Conservation (phyloP, 2,797 vertebrate species). For the Notoglanidium macrostoma region DNA sequence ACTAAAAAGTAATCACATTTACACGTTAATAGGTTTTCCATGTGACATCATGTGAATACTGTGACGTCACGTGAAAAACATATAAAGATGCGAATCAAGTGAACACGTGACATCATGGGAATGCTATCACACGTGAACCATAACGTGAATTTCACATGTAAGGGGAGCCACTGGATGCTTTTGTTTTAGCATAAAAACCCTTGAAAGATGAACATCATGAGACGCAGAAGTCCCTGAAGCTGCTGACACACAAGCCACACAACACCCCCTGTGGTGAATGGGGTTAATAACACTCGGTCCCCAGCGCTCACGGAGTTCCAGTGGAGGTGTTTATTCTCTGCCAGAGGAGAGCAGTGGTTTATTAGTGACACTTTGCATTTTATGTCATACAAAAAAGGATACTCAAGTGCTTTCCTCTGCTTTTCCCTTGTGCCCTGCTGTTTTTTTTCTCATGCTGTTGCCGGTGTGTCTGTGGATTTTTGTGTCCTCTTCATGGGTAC, state of each 20-base stretch:
- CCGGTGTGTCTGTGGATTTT: constrained; percentile 5
- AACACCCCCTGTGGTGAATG: neutral
- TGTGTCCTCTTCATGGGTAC: constrained; percentile 58
- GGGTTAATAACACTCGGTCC: neutral
- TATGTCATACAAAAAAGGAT: neutral
- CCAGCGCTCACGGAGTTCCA: neutral
- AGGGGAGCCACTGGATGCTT: neutral
- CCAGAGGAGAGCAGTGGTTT: neutral
- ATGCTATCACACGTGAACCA: neutral
- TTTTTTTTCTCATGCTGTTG: constrained; percentile 38
- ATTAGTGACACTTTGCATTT: neutral
- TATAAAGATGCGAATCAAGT: neutral
- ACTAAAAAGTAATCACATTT: neutral
- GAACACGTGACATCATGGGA: no score
- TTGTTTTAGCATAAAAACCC: neutral
- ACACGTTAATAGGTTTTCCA: neutral
- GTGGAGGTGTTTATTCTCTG: neutral
- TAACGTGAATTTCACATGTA: neutral
- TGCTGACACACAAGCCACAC: neutral
- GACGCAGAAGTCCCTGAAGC: neutral
- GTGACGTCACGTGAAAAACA: neutral
- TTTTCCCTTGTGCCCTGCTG: neutral
- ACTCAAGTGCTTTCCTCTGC: no score
- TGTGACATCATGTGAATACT: neutral
- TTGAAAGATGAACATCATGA: neutral